phyloP scores from a whole-genome alignment of 2,797 vertebrate genomes.

The Paramormyrops hopkinsi region DNA sequence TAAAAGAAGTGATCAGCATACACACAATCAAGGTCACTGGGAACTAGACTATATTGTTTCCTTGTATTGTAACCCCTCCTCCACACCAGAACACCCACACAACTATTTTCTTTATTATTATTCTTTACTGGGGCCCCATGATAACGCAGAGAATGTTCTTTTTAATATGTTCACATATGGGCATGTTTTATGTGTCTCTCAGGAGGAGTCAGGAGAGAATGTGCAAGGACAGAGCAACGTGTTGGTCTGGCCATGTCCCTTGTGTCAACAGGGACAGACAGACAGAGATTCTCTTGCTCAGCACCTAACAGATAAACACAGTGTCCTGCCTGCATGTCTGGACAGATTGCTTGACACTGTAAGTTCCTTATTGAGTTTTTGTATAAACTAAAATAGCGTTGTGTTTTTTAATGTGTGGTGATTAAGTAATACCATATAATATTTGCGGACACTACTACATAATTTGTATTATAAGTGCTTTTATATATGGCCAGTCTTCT shows the following conservation, averaged over 20 bases:
- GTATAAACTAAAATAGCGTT: not conserved
- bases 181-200: conserved; percentile 22
- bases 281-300: conserved; percentile 60
- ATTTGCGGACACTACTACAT: not conserved
- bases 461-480: not conserved
- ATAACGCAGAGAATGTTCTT: not conserved
- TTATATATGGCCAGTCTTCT: not conserved
- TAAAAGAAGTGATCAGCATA: not conserved
- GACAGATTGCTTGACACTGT: conserved; percentile 70
- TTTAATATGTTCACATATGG: not conserved
- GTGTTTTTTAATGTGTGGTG: not conserved
- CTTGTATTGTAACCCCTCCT: not conserved
- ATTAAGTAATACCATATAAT: not conserved
- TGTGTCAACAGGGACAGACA: conserved; percentile 80
- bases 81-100: not conserved
- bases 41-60: not conserved
- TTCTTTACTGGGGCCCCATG: not conserved
- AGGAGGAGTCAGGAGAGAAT: conserved; percentile 83
- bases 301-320: conserved; percentile 71
- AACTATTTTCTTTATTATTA: not conserved
- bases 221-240: conserved; percentile 65
- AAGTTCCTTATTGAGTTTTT: conserved; percentile 41
- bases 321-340: conserved; percentile 69
- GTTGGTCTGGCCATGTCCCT: conserved; percentile 77
- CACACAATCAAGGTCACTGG: not conserved